Evolutionary conservation across 2,888 invertebrate genomes (phyloP).

Genomic region (Achlya flavicornis): DNA sequence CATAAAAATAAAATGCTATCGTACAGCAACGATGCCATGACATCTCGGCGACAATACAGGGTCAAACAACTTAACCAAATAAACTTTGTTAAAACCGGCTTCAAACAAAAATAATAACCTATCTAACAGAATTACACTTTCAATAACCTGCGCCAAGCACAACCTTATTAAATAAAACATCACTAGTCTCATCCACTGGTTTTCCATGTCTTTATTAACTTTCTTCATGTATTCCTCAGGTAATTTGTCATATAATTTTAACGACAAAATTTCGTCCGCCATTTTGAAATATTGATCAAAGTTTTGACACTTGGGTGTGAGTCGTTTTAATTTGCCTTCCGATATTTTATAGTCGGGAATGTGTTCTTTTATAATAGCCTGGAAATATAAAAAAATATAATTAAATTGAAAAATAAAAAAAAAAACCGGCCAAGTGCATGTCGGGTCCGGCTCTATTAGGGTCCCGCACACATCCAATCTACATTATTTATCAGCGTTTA

Average conservation of each 20-base stretch:
- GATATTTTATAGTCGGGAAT: conserved; percentile 50
- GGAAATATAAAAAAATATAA: conserved; percentile 29
- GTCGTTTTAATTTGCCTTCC: conserved; percentile 84
- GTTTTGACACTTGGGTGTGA: conserved; percentile 83
- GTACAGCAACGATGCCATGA: conserved; percentile 88
- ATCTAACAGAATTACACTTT: conserved; percentile 92
- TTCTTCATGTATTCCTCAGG: conserved; percentile 47
- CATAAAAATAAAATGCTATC: conserved; percentile 42
- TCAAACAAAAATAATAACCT: conserved; percentile 90
- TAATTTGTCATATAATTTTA: conserved; percentile 75
- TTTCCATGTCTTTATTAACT: conserved; percentile 45
- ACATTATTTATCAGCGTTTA: too few relatives aligned
- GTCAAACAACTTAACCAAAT: conserved; percentile 91
- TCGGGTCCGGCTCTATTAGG: too few relatives aligned
- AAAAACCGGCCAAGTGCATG: too few relatives aligned
- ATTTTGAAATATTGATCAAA: conserved; percentile 88
- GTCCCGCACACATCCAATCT: too few relatives aligned
- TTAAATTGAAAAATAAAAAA: too few relatives aligned
- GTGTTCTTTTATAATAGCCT: conserved; percentile 69
- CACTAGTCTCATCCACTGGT: conserved; percentile 84
- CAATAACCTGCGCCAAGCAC: conserved; percentile 91
- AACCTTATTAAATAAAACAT: conserved; percentile 91
- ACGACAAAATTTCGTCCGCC: conserved; percentile 85
- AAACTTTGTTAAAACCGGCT: conserved; percentile 77
- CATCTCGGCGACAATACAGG: conserved; percentile 93